These are phyloP conservation scores for Microcebus murinus DNA, from an alignment of 2,113 vertebrate genomes.

Conservation along the genomic window DNA sequence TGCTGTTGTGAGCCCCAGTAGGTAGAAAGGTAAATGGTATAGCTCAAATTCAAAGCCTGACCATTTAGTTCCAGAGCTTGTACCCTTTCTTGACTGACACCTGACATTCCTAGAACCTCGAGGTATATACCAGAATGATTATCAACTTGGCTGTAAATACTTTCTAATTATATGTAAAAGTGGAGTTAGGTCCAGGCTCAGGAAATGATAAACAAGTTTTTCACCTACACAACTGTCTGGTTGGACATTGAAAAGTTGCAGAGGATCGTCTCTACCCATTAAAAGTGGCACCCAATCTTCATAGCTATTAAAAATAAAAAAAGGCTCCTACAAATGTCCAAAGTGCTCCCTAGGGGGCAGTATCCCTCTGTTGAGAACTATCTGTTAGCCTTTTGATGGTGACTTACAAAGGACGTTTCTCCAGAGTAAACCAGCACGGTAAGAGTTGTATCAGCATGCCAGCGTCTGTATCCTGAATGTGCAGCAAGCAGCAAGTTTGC, in stretches of 20 bases:
- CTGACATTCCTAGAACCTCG: neutral
- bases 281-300: neutral
- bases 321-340: neutral
- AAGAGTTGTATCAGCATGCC: neutral
- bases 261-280: neutral
- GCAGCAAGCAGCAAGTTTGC: neutral
- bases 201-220: neutral
- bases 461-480: neutral
- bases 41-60: neutral
- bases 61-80: accelerated
- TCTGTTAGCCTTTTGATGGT: neutral
- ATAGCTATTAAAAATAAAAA: neutral
- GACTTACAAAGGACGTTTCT: neutral
- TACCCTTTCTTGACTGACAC: accelerated
- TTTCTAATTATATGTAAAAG: neutral
- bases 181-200: neutral
- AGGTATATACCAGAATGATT: accelerated
- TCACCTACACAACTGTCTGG: neutral
- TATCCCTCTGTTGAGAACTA: neutral
- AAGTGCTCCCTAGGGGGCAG: neutral
- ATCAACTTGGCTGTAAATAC: neutral
- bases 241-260: neutral
- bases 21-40: neutral
- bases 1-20: too few relatives aligned
- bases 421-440: neutral